phyloP scores from a whole-genome alignment of 2,888 invertebrate genomes.

The Drosophila ezoana region DNA sequence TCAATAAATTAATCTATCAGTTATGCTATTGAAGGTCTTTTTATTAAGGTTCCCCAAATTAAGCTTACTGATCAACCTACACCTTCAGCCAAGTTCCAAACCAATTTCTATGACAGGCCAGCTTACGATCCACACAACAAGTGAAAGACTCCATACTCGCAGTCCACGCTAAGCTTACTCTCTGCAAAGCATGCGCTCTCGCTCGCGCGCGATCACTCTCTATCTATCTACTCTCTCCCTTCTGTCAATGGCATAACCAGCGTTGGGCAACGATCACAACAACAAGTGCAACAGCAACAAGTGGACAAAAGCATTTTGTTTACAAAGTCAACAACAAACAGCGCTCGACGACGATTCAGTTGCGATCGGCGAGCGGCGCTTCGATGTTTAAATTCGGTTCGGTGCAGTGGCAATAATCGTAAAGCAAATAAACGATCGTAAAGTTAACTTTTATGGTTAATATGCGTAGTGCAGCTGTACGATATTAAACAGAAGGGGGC shows the following conservation, averaged over 20 bases:
- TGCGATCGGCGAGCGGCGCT: constrained; percentile 59
- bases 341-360: constrained; percentile 52
- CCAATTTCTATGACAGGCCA: constrained; percentile 12
- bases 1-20: background rate
- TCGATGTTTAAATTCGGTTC: constrained; percentile 40
- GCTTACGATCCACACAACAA: constrained; percentile 64
- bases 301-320: constrained; percentile 53
- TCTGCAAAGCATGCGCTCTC: constrained; percentile 2
- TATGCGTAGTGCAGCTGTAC: constrained; percentile 10
- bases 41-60: background rate
- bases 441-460: constrained; percentile 19
- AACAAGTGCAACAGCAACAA: constrained; percentile 20
- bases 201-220: background rate
- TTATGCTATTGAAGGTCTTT: background rate
- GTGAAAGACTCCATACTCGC: constrained; percentile 42
- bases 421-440: constrained; percentile 31
- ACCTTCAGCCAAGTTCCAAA: constrained; percentile 33
- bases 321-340: constrained; percentile 58
- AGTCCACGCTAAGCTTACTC: constrained; percentile 38
- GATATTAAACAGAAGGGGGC: constrained; percentile 5
- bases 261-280: constrained; percentile 6
- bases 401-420: constrained; percentile 20
- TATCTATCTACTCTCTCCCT: background rate
- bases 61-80: background rate
- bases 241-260: constrained; percentile 9